Evolutionary conservation across 1,140 invertebrate genomes (phyloP), one percentile per base, ranked within the genome.

Genomic region (Belonocnema kinseyi): DNA sequence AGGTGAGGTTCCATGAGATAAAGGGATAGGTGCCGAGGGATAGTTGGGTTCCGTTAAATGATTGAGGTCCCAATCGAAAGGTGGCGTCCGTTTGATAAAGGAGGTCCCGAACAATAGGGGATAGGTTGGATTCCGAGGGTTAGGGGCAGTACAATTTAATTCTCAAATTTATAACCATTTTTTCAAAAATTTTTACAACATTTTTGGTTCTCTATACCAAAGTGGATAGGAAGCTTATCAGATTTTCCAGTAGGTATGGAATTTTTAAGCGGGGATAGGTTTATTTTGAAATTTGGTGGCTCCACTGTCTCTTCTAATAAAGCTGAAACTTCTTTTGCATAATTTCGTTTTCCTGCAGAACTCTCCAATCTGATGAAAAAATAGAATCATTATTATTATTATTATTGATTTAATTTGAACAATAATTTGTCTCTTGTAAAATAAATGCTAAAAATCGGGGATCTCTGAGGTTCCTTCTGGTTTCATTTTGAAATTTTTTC

Each of bases 201-300:
- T 80, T 76, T 81, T 61, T 61, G 85, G 84, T 10, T 86, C 80
- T 77, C 82, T 87, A 79, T 83, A 87, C 85, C 86, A 87, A 12
- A 85, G 78, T 26, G 86, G 86, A 78, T 82, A 83, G 72, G 76
- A 51, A 17, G 54, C 74, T 50, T n/a, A n/a, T 78, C 75, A 21
- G 78, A 51, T 70, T 61, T 81, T 16, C 78, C 79, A 66, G 80
- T 52, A 51, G 81, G 77, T 66, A 80, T 76, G 54, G 79, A 87
- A 80, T 85, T 85, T 78, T 85, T 83, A 11, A 75, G 19, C 8
- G 83, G 84, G 50, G 82, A 70, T 50, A 75, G 72, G 70, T 79
- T 77, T 14, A 85, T 74, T 70, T 74, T 80, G 77, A 86, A 87
- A 78, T 85, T 75, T 40, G 85, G 75, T 50, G 85, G 84, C 54